Evolutionary conservation across 2,797 vertebrate genomes (phyloP), one percentile per base, ranked within the genome.

Genomic region (Alfaro cultratus): DNA sequence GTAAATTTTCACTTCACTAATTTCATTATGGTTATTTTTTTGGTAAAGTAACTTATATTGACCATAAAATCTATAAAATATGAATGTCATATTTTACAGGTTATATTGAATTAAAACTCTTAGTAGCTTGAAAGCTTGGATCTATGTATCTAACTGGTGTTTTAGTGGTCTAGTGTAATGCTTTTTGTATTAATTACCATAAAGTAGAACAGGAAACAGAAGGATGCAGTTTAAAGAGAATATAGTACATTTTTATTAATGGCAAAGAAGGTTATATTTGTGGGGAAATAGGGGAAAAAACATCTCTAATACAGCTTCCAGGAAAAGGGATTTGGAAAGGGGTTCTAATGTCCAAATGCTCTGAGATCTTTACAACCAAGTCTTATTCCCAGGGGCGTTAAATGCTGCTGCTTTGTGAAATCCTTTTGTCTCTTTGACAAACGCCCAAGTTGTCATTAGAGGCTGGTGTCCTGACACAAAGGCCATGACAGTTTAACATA

Each of bases 151-250:
- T 39, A 16, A 21, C 41, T 10, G 36, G 34, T 34, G 39, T 74
- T 87, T 73, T 62, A 78, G 36, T 77, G 7, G 53, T 46, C 45
- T 45, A 12, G 1, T 72, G 16, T 75, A 76, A 82, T 41, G 8
- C n/a, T 47, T 26, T 60, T 47, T 43, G 57, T 46, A 36, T 57
- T 75, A 29, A 79, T 74, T 53, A 80, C 74, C 9, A 16, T 75
- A n/a, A 83, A 79, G 39, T 51, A 31, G 77, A 75, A 60, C 46
- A 62, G 16, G 77, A 57, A 75, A 80, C 43, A 8, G 2, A 57
- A 73, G 2, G 57, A 76, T 82, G 34, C 73, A 16, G 0, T n/a
- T 75, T 29, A 60, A 39, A 57, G 41, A 36, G 29, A 73, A 51
- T 62, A 60, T n/a, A 16, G 73, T 15, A 1, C 7, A 2, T 10